These are phyloP conservation scores for Rhopilema esculentum DNA, from an alignment of 30 jellyfish, hydroid and myxozoan genomes.

Conservation along the genomic window DNA sequence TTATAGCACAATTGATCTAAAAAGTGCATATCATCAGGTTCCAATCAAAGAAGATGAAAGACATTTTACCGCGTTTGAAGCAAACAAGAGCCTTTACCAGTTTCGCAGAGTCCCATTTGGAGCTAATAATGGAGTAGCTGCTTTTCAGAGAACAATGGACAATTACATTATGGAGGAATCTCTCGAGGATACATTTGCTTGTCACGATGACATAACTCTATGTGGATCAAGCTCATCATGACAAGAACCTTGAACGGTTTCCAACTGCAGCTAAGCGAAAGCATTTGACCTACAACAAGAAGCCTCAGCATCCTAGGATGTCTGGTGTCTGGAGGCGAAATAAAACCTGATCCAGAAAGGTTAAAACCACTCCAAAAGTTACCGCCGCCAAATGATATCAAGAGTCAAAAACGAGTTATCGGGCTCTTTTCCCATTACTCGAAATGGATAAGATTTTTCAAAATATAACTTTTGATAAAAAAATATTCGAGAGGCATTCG, in stretches of 20 bases:
- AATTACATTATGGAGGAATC: no score
- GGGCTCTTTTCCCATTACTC: conserved; percentile 78
- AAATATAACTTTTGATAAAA: conserved; percentile 37
- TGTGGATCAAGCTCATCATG: conserved; percentile 80
- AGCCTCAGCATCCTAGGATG: conserved; percentile 59
- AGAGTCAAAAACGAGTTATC: conserved; percentile 41
- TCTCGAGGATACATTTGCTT: no score
- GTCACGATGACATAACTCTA: conserved; percentile 54
- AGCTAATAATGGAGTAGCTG: conserved; percentile 70
- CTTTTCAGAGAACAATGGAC: conserved; percentile 32
- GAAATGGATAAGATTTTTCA: conserved; percentile 59
- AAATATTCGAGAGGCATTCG: conserved; percentile 52
- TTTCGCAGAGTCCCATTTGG: conserved; percentile 58
- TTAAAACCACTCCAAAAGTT: conserved; percentile 63
- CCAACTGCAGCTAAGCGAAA: conserved; percentile 36
- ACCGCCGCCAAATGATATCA: conserved; percentile 60
- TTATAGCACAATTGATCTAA: conserved; percentile 52
- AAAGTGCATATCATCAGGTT: conserved; percentile 74
- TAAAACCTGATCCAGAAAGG: conserved; percentile 85
- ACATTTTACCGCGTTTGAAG: conserved; percentile 63
- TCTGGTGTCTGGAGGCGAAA: conserved; percentile 16
- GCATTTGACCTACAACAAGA: conserved; percentile 31
- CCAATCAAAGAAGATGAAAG: conserved; percentile 21
- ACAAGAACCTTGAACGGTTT: conserved; percentile 57
- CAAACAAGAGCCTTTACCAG: conserved; percentile 43